Evolutionary conservation across 2,888 invertebrate genomes (phyloP).

Genomic region (Hybos culiciformis): DNA sequence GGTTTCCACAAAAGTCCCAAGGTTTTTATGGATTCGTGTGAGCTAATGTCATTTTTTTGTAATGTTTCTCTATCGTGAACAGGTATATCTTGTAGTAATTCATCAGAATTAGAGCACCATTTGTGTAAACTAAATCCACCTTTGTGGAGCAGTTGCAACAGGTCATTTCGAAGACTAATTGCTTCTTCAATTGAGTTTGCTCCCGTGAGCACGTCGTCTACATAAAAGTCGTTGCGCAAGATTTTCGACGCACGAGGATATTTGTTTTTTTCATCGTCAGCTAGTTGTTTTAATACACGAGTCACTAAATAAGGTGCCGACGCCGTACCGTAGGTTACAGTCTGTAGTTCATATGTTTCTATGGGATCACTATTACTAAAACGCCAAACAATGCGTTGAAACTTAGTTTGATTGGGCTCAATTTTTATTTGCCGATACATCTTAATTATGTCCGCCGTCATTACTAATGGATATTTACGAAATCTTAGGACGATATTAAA

Average conservation of each 20-base stretch:
- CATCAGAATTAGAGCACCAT: slow-evolving; percentile 8
- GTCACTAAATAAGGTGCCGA: slow-evolving; percentile 9
- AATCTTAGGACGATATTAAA: slow-evolving; percentile 7
- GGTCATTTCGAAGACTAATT: neutral
- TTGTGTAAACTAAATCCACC: slow-evolving; percentile 6
- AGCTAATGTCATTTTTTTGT: too few relatives aligned
- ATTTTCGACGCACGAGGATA: slow-evolving; percentile 3
- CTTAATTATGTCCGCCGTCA: slow-evolving; percentile 13
- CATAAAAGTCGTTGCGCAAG: slow-evolving; percentile 5
- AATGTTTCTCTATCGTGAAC: too few relatives aligned
- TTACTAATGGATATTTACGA: slow-evolving; percentile 5
- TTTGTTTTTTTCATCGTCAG: slow-evolving; percentile 4
- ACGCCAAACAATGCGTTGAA: slow-evolving; percentile 12
- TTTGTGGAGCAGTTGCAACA: neutral
- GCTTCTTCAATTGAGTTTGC: neutral
- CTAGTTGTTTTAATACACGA: slow-evolving; percentile 5
- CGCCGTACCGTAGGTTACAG: slow-evolving; percentile 10
- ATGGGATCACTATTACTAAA: slow-evolving; percentile 4
- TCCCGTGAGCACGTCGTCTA: slow-evolving; percentile 1
- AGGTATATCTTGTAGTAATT: slow-evolving; percentile 5
- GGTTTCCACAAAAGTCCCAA: too few relatives aligned
- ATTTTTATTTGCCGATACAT: slow-evolving; percentile 10
- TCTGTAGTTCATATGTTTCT: slow-evolving; percentile 6
- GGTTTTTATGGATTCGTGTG: too few relatives aligned
- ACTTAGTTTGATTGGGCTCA: slow-evolving; percentile 5